Base-by-base conservation (phyloP, 2,797 vertebrate genomes). In the Glossophaga mutica region DNA sequence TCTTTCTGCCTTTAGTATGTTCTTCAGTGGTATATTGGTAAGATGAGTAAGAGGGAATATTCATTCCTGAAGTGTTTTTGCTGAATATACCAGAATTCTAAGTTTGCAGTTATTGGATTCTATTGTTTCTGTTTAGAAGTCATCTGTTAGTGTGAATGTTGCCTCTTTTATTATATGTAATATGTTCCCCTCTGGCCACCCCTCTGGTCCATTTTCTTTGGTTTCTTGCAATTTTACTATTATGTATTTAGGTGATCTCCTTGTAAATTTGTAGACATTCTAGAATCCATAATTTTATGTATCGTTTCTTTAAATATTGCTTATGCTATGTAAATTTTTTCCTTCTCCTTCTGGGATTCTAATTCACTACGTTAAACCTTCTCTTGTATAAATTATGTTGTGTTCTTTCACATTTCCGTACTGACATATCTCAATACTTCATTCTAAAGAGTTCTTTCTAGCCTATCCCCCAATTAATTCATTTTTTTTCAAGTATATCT, bases 391-490 rank as follows among this genome's bases (percentile, higher is more conserved):
- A 59, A 70, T 46, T 87, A 6, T 7, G 37, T 81, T 84, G 52
- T 81, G n/a, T 32, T 90, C 14, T 84, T 50, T 85, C 70, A 77
- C 8, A 14, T 83, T 78, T 76, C 26, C 16, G 24, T 57, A 91
- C 55, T 57, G 78, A 34, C 76, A 16, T 50, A 92, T 50, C 39
- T 94, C 42, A 77, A 37, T 48, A 37, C 46, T 95, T 95, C 22
- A 57, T 77, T 87, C 70, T 83, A 94, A 55, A 92, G 26, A 70
- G 12, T 76, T 92, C 82, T 52, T 87, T 65, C 77, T 59, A 93
- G 57, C 18, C 42, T 83, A 82, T 29, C 68, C 84, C 91, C 29
- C 12, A 95, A 32, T 79, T 93, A 19, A 91, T 32, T 73, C 39
- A 26, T 48, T 93, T 46, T 62, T 42, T 85, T 88, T 74, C 74